These are phyloP conservation scores for Lates calcarifer DNA, from an alignment of 2,113 vertebrate genomes.

Conservation along the genomic window DNA sequence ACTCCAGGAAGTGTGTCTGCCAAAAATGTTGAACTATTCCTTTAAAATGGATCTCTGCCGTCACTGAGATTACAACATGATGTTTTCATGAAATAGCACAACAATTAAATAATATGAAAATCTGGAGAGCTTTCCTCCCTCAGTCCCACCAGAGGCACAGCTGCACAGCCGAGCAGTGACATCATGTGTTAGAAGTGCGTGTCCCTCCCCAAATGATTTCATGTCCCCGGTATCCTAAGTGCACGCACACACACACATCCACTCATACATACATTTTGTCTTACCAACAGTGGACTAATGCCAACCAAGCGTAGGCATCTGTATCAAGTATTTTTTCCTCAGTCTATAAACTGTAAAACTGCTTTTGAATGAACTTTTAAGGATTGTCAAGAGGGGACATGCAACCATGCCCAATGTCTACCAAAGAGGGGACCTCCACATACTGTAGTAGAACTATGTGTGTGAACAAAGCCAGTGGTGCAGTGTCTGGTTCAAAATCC, in stretches of 20 bases:
- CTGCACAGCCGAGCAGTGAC: conserved; percentile 53
- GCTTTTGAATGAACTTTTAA: neutral
- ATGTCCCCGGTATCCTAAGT: conserved; percentile 56
- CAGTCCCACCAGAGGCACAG: conserved; percentile 46
- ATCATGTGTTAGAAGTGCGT: conserved; percentile 55
- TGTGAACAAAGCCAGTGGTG: too few species aligned
- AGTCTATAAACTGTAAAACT: neutral
- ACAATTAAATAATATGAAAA: too few species aligned
- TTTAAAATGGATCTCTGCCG: neutral
- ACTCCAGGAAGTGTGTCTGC: neutral
- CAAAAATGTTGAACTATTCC: neutral
- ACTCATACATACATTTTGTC: conserved; percentile 2
- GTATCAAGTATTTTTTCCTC: neutral
- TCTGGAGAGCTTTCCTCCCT: too few species aligned
- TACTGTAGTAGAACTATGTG: too few species aligned
- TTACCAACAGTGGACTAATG: neutral
- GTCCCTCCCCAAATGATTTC: conserved; percentile 66
- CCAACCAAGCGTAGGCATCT: neutral
- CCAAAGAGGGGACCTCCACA: too few species aligned
- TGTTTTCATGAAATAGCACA: too few species aligned
- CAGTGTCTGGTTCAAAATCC: too few species aligned
- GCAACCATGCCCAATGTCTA: too few species aligned
- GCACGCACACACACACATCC: conserved; percentile 8
- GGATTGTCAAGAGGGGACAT: too few species aligned
- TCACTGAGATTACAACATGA: neutral